Base-by-base conservation (phyloP, 1,140 invertebrate species). In the Lordiphosa clarofinis region DNA sequence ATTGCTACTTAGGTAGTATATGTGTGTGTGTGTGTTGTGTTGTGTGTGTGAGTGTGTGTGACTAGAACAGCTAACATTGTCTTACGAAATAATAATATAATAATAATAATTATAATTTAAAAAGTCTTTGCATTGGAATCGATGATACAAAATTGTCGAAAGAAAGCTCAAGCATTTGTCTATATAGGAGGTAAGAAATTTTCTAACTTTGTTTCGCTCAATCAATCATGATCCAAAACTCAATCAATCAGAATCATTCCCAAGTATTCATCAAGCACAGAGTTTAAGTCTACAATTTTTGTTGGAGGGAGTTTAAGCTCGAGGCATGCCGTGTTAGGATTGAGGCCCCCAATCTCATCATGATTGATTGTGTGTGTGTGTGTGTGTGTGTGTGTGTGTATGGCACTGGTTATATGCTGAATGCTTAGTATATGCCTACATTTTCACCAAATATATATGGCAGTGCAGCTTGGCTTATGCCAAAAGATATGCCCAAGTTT, bases 111-210 rank as follows among this genome's bases (percentile, higher is more conserved):
- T 59, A 59, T 59, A 50, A 10, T 10, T 60, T 54, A 73, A 46
- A 81, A 71, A 82, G 76, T 78, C 78, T 73, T 78, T 73, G 56
- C 68, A 82, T 72, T 74, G 71, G 73, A 84, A 82, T 73, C 55
- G 42, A 10, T 7, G 10, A 31, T 31, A 56, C 54, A 43, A 53
- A 81, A 57, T 24, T 31, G 42, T 56, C 43, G 47, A 24, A 21
- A 64, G 44, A 38, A 46, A 38, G 24, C 37, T 28, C 12, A 7
- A 28, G 56, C 57, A 38, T 43, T 44, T 54, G 35, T 59, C 35
- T 59, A 59, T 33, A 15, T 36, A 11, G 21, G 21, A 24, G 21
- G 21, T 10, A 62, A 42, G 42, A 36, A 7, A 6, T 21, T 35
- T 31, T 10, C n/a, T 28, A 4, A 13, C 1, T 28, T 7, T 37